Conservation (phyloP, 2,113 vertebrate genomes). For the Rhinolophus ferrumequinum region DNA sequence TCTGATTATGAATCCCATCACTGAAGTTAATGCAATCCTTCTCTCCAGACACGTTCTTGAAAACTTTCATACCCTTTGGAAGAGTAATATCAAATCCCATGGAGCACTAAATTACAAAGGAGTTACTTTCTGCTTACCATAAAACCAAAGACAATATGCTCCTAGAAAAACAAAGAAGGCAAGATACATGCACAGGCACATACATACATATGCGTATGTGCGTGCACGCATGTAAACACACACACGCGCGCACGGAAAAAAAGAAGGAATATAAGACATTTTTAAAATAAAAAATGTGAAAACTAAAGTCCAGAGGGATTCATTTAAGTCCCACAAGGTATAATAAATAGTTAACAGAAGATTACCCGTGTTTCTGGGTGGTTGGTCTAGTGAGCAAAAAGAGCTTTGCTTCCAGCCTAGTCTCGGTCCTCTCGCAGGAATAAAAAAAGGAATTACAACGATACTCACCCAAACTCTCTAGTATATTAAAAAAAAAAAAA, state of each 20-base stretch:
- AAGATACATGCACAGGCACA: neutral
- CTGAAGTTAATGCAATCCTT: neutral
- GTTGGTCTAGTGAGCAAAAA: neutral
- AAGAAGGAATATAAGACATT: neutral
- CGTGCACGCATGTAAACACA: neutral
- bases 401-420: neutral
- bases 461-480: neutral
- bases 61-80: neutral
- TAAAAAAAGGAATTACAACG: neutral
- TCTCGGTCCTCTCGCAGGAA: neutral
- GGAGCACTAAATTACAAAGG: neutral
- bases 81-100: neutral
- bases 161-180: neutral
- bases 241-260: neutral
- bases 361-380: neutral
- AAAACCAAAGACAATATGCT: neutral
- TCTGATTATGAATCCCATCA: neutral
- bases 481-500: neutral
- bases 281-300: conserved; percentile 14
- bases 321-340: neutral
- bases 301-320: neutral
- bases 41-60: neutral
- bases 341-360: neutral
- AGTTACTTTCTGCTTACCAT: neutral
- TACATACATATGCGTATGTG: neutral